These are phyloP conservation scores for Coranthus polyacanthus DNA, from an alignment of 2,797 vertebrate genomes.

Conservation along the genomic window DNA sequence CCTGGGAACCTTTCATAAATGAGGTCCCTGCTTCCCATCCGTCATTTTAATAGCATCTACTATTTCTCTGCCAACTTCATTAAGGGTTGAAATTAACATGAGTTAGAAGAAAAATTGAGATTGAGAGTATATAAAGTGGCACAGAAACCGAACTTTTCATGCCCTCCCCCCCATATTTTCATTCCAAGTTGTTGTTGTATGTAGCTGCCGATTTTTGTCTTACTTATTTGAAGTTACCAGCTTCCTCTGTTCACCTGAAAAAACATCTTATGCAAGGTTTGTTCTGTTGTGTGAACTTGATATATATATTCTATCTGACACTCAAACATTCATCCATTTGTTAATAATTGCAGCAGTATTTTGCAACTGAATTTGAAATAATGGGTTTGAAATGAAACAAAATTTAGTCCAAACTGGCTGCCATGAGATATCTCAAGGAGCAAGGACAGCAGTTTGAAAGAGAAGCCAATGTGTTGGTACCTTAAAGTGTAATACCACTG, in stretches of 20 bases:
- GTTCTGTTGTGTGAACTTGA: too few relatives aligned
- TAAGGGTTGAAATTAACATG: conserved; percentile 61
- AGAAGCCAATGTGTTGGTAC: too few relatives aligned
- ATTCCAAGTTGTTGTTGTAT: too few relatives aligned
- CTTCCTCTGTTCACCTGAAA: neutral
- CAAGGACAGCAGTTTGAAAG: too few relatives aligned
- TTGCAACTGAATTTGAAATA: too few relatives aligned
- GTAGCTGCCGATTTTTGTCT: neutral
- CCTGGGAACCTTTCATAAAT: conserved; percentile 63
- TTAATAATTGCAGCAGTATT: too few relatives aligned
- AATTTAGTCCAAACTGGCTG: too few relatives aligned
- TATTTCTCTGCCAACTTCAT: conserved; percentile 69
- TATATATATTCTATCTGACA: too few relatives aligned
- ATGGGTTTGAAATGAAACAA: too few relatives aligned
- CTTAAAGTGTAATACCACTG: too few relatives aligned
- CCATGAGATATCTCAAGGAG: too few relatives aligned
- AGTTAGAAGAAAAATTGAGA: conserved; percentile 63
- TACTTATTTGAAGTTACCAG: neutral
- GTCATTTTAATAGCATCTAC: conserved; percentile 71
- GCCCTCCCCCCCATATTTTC: neutral
- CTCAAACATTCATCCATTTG: too few relatives aligned
- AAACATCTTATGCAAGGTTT: neutral
- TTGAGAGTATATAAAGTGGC: conserved; percentile 60
- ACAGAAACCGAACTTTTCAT: conserved; percentile 20
- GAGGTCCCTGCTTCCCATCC: conserved; percentile 66